Evolutionary conservation across 2,797 vertebrate genomes (phyloP).

Genomic region (Cirrhinus mrigala): DNA sequence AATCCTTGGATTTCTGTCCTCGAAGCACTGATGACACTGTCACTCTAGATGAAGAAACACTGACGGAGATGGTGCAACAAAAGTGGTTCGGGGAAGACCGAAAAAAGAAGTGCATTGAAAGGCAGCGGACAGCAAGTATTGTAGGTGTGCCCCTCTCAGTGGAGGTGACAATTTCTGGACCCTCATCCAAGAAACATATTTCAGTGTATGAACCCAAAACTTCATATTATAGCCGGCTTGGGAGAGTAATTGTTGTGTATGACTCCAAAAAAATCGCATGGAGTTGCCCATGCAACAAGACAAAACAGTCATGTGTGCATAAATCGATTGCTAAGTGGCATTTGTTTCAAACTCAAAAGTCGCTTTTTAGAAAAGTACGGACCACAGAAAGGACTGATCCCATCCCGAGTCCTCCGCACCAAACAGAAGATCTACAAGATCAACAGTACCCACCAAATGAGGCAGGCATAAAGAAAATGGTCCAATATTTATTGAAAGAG

Average conservation of each 20-base stretch:
- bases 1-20: constrained; percentile 15
- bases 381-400: background rate
- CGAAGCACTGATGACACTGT: background rate
- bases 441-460: constrained; percentile 12
- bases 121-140: background rate
- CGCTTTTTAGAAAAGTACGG: background rate
- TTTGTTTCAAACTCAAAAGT: background rate
- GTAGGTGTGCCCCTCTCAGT: constrained; percentile 1
- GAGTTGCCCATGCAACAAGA: background rate
- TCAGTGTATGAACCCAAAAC: no score
- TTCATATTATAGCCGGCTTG: background rate
- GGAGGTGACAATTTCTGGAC: no score
- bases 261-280: background rate
- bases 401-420: background rate
- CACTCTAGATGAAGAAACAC: background rate
- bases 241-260: background rate
- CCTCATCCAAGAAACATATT: no score
- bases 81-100: background rate
- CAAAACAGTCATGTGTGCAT: constrained; percentile 11
- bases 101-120: background rate
- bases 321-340: background rate
- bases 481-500: background rate
- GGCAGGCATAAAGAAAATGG: background rate
- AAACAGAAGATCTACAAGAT: background rate
- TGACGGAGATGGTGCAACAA: background rate